Conservation (phyloP, 1,140 invertebrate genomes). For the Drosophila pseudoobscura region DNA sequence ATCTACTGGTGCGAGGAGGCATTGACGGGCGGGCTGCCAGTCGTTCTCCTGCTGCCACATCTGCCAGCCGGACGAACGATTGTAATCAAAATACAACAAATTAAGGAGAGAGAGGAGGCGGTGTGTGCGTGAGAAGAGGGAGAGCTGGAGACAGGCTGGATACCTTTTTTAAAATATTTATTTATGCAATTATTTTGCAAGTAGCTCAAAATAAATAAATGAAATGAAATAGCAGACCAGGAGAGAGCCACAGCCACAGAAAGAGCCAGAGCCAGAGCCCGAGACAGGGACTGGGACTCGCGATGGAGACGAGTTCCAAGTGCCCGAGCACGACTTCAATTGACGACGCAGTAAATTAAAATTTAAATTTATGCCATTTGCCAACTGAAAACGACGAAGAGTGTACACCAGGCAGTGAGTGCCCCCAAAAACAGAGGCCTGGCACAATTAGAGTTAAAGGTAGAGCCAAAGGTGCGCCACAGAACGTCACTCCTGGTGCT, state of each 20-base stretch:
- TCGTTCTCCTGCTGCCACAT: conserved; percentile 31
- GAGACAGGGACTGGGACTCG: too few species aligned
- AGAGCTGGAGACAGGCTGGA: conserved; percentile 26
- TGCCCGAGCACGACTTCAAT: conserved; percentile 73
- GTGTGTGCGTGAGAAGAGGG: conserved; percentile 14
- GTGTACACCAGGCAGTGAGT: conserved; percentile 21
- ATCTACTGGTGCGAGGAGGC: conserved; percentile 42
- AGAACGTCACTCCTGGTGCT: conserved; percentile 1
- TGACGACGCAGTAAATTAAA: conserved; percentile 82
- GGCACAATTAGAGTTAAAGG: conserved; percentile 41
- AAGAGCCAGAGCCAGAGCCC: too few species aligned
- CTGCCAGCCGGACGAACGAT: conserved; percentile 62
- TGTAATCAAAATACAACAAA: conserved; percentile 82
- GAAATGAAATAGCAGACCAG: conserved; percentile 74
- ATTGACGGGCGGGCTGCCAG: not conserved
- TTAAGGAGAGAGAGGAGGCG: conserved; percentile 60
- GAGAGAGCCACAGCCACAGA: conserved; percentile 14
- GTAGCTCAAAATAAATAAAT: conserved; percentile 83
- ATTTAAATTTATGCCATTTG: conserved; percentile 83
- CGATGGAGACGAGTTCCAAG: conserved; percentile 49
- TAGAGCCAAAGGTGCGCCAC: conserved; percentile 38
- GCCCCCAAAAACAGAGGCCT: conserved; percentile 34
- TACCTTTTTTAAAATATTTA: conserved; percentile 83
- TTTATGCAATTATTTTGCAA: conserved; percentile 83
- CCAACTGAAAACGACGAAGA: conserved; percentile 17